Evolutionary conservation across 2,113 vertebrate genomes (phyloP).

Genomic region (Nibea coibor): DNA sequence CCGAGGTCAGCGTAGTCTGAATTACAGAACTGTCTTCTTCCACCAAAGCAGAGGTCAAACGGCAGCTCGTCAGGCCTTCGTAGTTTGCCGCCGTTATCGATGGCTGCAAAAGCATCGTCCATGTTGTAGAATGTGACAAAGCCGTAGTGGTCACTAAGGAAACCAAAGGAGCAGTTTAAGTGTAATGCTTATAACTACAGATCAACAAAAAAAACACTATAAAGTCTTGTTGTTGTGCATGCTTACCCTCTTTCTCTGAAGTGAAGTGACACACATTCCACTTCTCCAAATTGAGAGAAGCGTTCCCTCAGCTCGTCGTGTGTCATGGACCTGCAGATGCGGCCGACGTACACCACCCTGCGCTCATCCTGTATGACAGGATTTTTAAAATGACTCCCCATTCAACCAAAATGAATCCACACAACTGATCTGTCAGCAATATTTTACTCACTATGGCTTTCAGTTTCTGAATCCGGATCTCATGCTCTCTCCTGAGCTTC

Average conservation of each 20-base stretch:
- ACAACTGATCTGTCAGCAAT: background rate
- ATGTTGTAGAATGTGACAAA: conserved; percentile 94
- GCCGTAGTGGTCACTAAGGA: conserved; percentile 90
- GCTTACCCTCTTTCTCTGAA: conserved; percentile 86
- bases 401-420: background rate
- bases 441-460: conserved; percentile 80
- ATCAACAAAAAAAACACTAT: background rate
- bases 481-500: conserved; percentile 56
- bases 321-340: conserved; percentile 91
- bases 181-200: background rate
- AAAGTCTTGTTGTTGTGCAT: accelerated
- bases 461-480: conserved; percentile 76
- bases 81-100: conserved; percentile 90
- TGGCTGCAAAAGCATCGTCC: conserved; percentile 91
- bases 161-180: background rate
- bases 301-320: conserved; percentile 89
- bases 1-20: conserved; percentile 91
- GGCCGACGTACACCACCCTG: conserved; percentile 93
- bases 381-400: background rate
- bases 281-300: conserved; percentile 92
- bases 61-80: conserved; percentile 90
- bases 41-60: conserved; percentile 94
- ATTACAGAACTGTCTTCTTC: conserved; percentile 93
- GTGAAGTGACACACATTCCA: conserved; percentile 93
- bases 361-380: conserved; percentile 88